Conservation (phyloP, 2,888 invertebrate genomes). For the Piscicola geometra region DNA sequence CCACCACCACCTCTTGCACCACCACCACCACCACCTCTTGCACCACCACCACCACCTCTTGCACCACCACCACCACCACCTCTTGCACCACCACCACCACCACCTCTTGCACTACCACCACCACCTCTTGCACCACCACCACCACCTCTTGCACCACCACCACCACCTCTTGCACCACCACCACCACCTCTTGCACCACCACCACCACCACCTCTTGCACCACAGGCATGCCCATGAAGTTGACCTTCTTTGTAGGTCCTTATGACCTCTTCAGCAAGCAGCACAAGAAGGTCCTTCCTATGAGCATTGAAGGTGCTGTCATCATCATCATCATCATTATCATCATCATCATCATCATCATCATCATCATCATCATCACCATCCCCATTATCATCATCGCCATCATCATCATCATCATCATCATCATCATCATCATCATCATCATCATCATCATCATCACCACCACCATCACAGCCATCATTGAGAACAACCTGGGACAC, state of each 20-base stretch:
- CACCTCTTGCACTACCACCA: too few species aligned
- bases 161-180: too few species aligned
- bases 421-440: conserved; percentile 12
- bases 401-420: background rate
- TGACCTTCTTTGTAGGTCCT: conserved; percentile 88
- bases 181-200: too few species aligned
- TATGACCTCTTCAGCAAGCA: conserved; percentile 80
- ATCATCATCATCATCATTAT: background rate
- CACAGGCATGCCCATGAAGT: conserved; percentile 81
- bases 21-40: too few species aligned
- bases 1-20: too few species aligned
- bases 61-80: too few species aligned
- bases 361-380: conserved; percentile 8
- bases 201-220: conserved; percentile 25
- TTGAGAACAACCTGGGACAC: conserved; percentile 70
- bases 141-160: too few species aligned
- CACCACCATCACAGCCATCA: conserved; percentile 52
- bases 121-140: too few species aligned
- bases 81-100: too few species aligned
- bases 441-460: background rate
- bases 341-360: background rate
- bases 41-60: too few species aligned
- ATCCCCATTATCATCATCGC: background rate
- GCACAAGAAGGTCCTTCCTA: conserved; percentile 67
- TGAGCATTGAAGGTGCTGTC: conserved; percentile 66